Evolutionary conservation across 2,113 vertebrate genomes (phyloP).

Genomic region (Paradisaea rubra): DNA sequence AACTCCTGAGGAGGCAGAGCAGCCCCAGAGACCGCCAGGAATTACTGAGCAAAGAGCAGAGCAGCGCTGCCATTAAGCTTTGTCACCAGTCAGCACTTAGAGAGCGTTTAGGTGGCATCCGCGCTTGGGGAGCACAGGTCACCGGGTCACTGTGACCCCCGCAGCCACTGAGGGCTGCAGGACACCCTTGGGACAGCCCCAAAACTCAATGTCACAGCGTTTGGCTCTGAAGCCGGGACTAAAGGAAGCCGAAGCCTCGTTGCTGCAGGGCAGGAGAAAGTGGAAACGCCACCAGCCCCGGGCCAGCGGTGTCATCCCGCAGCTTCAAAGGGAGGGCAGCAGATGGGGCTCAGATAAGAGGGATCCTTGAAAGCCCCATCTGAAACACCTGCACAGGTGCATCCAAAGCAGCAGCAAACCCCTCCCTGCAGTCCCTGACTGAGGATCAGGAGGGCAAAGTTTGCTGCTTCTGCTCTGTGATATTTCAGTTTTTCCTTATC

Average conservation of each 20-base stretch:
- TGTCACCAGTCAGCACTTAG: neutral
- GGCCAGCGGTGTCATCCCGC: neutral
- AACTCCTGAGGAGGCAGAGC: neutral
- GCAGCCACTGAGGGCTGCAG: neutral
- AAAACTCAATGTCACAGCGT: accelerated
- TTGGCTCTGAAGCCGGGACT: neutral
- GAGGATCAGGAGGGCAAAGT: neutral
- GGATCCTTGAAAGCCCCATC: neutral
- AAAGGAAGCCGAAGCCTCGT: neutral
- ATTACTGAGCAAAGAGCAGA: neutral
- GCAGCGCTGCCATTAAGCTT: neutral
- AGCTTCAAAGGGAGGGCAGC: neutral
- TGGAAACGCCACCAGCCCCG: neutral
- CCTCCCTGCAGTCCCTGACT: neutral
- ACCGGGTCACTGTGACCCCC: neutral
- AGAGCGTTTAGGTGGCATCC: neutral
- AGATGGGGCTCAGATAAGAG: neutral
- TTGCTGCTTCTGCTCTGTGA: neutral
- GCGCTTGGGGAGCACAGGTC: neutral
- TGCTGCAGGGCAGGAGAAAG: neutral
- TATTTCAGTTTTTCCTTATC: neutral
- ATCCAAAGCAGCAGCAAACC: neutral
- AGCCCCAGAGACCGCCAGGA: accelerated
- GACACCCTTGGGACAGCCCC: neutral
- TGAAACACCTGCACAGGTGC: neutral